Evolutionary conservation across 2,797 vertebrate species (phyloP), one percentile per base, ranked within the genome.

Genomic region (Fundulus diaphanus): DNA sequence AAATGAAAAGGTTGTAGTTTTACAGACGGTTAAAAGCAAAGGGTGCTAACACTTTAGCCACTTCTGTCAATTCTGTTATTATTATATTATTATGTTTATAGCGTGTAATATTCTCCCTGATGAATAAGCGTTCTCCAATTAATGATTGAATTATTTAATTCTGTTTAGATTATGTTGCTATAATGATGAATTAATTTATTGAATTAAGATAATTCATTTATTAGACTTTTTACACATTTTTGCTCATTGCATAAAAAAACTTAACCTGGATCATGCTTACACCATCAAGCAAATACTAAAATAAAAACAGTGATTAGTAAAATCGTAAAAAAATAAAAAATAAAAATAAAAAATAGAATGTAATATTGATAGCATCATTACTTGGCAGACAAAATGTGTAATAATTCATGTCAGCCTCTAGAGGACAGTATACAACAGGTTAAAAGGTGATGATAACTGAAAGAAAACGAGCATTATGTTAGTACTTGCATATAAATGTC

Each of bases 381-480:
- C 15, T 46, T 7, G 35, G 0, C 48, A 49, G 56, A 22, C 35
- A 1, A 40, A 18, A 31, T 4, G 15, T 91, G 91, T 70, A 94
- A 78, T 81, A 73, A 70, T 35, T 12, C 1, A 0, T 8, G 37
- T 66, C 0, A 4, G 68, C 90, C 93, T 83, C 87, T 81, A 92
- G 94, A 89, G 88, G 92, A 31, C 83, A 91, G 83, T 87, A 42
- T 79, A 70, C 68, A 81, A 78, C 84, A 84, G 52, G 27, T n/a
- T 76, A 86, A 52, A 68, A 74, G 51, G 13, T 33, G 24, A 78
- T 2, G 1, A 24, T 15, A 7, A 29, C 72, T 27, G 49, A 77
- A 70, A 37, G 72, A 16, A 66, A 68, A 77, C 1, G 0, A 13
- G 46, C 35, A 66, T 68, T 40, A 57, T 51, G 46, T 40, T 63